phyloP scores from a whole-genome alignment of 1,140 invertebrate genomes.

The Lanistes nyassanus region DNA sequence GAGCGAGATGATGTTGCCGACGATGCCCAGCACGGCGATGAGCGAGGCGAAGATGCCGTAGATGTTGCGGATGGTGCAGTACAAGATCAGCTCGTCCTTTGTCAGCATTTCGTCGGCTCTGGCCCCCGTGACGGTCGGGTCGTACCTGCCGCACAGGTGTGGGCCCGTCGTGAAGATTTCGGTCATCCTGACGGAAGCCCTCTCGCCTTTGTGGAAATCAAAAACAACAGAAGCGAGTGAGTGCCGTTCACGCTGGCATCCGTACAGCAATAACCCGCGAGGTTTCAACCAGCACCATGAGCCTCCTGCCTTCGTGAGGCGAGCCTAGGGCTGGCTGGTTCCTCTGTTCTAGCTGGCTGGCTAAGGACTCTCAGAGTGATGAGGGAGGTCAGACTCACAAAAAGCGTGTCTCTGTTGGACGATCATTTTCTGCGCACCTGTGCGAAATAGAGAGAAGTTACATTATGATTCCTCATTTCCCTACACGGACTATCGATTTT shows the following conservation, averaged over 20 bases:
- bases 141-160: slow-evolving; percentile 23
- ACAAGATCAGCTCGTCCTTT: slow-evolving; percentile 2
- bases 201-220: too few species aligned
- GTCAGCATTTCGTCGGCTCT: neutral
- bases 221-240: neutral
- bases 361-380: too few species aligned
- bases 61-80: slow-evolving; percentile 28
- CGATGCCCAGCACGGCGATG: slow-evolving; percentile 21
- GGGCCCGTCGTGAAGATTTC: slow-evolving; percentile 26
- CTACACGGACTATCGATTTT: too few species aligned
- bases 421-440: too few species aligned
- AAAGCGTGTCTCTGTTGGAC: too few species aligned
- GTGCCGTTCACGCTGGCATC: neutral
- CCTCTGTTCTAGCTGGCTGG: too few species aligned
- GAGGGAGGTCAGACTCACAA: too few species aligned
- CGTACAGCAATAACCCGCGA: neutral
- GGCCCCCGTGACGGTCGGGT: slow-evolving; percentile 9
- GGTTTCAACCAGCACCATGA: too few species aligned
- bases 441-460: too few species aligned
- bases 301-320: too few species aligned
- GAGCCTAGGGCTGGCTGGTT: neutral
- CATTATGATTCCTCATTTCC: too few species aligned
- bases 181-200: slow-evolving; percentile 3
- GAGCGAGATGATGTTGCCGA: slow-evolving; percentile 21
- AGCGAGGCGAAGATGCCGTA: slow-evolving; percentile 24